Evolutionary conservation across 92 coral and sea anemone genomes (phyloP).

Genomic region (Plumapathes pennacea): DNA sequence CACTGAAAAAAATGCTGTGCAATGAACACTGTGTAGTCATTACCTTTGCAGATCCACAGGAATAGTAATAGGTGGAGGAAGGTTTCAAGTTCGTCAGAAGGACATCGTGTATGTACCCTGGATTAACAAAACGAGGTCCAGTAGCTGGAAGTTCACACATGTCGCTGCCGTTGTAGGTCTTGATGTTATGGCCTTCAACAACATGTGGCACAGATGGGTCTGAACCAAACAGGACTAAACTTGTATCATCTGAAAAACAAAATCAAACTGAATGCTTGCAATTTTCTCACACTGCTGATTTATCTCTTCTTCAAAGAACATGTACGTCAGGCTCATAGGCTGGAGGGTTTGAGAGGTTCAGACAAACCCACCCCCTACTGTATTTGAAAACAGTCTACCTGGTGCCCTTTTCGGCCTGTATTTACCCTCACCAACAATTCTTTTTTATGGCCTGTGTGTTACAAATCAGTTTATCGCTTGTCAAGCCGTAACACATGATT

Average conservation of each 20-base stretch:
- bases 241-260: slow-evolving; percentile 52
- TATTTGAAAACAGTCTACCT: too few relatives aligned
- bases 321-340: too few relatives aligned
- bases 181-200: slow-evolving; percentile 35
- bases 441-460: too few relatives aligned
- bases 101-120: slow-evolving; percentile 89
- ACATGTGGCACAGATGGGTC: slow-evolving; percentile 2
- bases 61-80: slow-evolving; percentile 67
- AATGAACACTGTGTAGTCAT: not conserved
- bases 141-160: slow-evolving; percentile 73
- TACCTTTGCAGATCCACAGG: slow-evolving; percentile 83
- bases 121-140: slow-evolving; percentile 61
- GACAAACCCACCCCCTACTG: too few relatives aligned
- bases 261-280: too few relatives aligned
- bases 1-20: not conserved
- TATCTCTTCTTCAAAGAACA: too few relatives aligned
- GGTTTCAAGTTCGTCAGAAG: slow-evolving; percentile 71
- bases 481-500: too few relatives aligned
- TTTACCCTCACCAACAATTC: too few relatives aligned
- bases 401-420: too few relatives aligned
- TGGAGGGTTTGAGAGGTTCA: too few relatives aligned
- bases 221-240: slow-evolving; percentile 70
- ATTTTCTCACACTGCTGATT: too few relatives aligned
- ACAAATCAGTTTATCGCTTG: too few relatives aligned
- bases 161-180: slow-evolving; percentile 71